Base-by-base conservation (phyloP, 2,113 vertebrate species). In the Pedetes capensis region DNA sequence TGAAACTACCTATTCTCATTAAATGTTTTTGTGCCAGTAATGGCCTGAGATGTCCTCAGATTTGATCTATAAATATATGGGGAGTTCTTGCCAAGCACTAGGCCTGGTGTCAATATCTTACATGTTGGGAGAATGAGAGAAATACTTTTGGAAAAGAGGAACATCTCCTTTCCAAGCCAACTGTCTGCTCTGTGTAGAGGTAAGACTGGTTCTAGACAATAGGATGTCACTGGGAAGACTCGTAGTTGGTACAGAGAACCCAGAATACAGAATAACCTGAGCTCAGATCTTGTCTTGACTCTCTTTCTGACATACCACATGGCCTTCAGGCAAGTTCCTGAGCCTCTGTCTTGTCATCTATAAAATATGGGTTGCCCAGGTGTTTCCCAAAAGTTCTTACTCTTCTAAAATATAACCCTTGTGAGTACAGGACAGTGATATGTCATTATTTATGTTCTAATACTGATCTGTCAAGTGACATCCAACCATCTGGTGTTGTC, bases 11-110 rank as follows among this genome's bases (percentile, higher is more conserved):
- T 37, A 59, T 42, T 44, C 49, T 64, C 34, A 37, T 37, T 85
- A 91, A 87, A 85, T 80, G 37, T 87, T 90, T 94, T 61, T 49
- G 66, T 74, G 90, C 59, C 14, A 81, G 42, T 63, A 87, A 87
- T 57, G 63, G 20, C 9, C 63, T 93, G 82, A 55, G 57, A 74
- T 53, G 22, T 69, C 53, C 18, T 81, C n/a, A 49, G 34, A 51
- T 89, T 75, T 55, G 39, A 61, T 59, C 34, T 74, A 20, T 49
- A 80, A 69, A 27, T 63, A 69, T 74, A 78, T 63, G 6, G 61
- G n/a, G 79, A 89, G 39, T 92, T 64, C 57, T 81, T 89, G 37
- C 8, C 61, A 81, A 66, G 10, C 10, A 85, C 7, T 57, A 69
- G 59, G 69, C 37, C 39, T 90, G 32, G 25, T 47, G 23, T 49